phyloP scores from a whole-genome alignment of 2,888 invertebrate genomes.

The Eurois occulta region DNA sequence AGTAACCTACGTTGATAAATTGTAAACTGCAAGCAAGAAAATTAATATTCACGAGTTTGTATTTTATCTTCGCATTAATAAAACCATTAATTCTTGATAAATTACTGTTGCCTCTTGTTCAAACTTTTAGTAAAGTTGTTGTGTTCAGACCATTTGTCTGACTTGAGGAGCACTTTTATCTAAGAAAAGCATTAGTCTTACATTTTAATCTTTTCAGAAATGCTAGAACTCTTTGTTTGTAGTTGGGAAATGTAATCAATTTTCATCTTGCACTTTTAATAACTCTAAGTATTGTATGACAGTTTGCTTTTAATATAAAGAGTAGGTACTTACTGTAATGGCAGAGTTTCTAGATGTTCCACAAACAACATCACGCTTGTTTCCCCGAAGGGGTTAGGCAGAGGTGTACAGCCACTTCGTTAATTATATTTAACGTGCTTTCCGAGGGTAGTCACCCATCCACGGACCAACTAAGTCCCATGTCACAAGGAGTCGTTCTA shows the following conservation, averaged over 20 bases:
- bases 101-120: constrained; percentile 56
- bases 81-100: constrained; percentile 64
- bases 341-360: neutral
- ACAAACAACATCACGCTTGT: neutral
- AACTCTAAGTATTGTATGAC: neutral
- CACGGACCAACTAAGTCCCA: too few species aligned
- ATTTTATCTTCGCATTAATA: constrained; percentile 59
- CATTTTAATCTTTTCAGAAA: constrained; percentile 26
- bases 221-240: neutral
- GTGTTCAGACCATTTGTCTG: constrained; percentile 57
- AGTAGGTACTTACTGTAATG: neutral
- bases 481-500: too few species aligned
- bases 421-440: too few species aligned
- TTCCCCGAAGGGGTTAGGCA: neutral
- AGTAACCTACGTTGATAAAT: constrained; percentile 25
- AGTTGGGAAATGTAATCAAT: constrained; percentile 36
- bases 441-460: too few species aligned
- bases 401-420: neutral
- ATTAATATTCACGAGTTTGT: constrained; percentile 48
- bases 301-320: neutral
- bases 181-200: constrained; percentile 13
- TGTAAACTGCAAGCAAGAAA: constrained; percentile 34
- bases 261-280: constrained; percentile 15
- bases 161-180: constrained; percentile 34
- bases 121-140: constrained; percentile 57